Evolutionary conservation across 2,113 vertebrate genomes (phyloP).

Genomic region (Circaetus gallicus): DNA sequence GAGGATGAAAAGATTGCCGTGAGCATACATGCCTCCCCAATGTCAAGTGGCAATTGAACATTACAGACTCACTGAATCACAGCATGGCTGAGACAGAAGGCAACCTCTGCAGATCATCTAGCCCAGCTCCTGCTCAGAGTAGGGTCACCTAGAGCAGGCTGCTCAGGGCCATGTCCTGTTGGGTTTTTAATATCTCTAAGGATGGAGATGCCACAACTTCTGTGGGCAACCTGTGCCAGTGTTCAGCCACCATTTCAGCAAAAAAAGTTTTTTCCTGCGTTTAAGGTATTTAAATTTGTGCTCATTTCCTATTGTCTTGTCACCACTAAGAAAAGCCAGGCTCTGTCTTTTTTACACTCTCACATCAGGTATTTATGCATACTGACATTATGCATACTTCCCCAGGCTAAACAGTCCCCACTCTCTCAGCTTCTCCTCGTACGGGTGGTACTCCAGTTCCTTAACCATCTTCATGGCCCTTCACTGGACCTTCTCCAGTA

Average conservation of each 20-base stretch:
- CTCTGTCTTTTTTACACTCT: not conserved
- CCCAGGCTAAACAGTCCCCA: not conserved
- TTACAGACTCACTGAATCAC: not conserved
- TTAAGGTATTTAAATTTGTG: not conserved
- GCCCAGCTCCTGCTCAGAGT: not conserved
- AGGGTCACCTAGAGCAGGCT: not conserved
- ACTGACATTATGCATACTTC: not conserved
- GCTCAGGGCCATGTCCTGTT: not conserved
- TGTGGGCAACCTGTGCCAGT: not conserved
- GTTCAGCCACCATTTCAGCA: not conserved
- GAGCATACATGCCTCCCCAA: not conserved
- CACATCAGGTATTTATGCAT: not conserved
- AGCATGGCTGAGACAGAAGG: not conserved
- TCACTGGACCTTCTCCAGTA: not conserved
- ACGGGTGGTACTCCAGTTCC: not conserved
- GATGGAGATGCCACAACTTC: not conserved
- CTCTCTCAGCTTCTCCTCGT: not conserved
- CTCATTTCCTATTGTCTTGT: not conserved
- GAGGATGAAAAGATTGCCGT: not conserved
- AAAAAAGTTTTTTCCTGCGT: fast-evolving
- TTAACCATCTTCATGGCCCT: not conserved
- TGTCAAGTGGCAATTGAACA: not conserved
- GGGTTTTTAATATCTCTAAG: not conserved
- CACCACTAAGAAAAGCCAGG: not conserved
- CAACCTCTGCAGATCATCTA: not conserved